Evolutionary conservation across 2,113 vertebrate species (phyloP).

Genomic region (Agapornis roseicollis): DNA sequence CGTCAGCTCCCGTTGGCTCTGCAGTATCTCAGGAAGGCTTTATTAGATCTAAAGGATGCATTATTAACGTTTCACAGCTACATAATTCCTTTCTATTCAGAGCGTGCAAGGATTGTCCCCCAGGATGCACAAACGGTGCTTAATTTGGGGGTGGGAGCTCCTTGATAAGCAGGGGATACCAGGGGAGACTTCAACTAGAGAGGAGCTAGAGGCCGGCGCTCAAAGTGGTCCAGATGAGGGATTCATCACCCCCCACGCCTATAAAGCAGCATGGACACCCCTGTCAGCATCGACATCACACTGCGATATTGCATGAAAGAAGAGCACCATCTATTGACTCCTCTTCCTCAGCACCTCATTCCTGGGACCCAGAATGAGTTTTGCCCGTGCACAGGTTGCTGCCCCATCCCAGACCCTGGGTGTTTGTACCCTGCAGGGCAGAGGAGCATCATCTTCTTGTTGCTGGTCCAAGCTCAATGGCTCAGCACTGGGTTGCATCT

Average conservation of each 20-base stretch:
- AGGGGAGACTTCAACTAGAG: background rate
- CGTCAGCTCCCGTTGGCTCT: background rate
- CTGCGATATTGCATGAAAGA: fast-evolving
- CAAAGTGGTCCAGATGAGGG: fast-evolving
- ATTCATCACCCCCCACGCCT: fast-evolving
- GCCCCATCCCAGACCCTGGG: background rate
- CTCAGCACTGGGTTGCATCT: background rate
- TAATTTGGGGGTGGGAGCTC: background rate
- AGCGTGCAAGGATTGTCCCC: background rate
- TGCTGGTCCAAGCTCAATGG: fast-evolving
- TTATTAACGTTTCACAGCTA: background rate
- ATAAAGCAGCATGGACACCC: fast-evolving
- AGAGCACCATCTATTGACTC: slow-evolving; percentile 44
- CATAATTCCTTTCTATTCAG: background rate
- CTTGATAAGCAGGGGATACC: fast-evolving
- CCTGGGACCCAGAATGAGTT: fast-evolving
- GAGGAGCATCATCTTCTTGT: fast-evolving
- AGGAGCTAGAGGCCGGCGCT: background rate
- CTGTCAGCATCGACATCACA: fast-evolving
- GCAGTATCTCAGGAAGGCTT: background rate
- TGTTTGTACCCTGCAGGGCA: background rate
- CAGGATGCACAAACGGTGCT: fast-evolving
- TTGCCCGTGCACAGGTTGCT: background rate
- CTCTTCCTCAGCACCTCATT: background rate
- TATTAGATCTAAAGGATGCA: background rate